Conservation (phyloP, 2,888 invertebrate species). For the Drosophila acutilabella region DNA sequence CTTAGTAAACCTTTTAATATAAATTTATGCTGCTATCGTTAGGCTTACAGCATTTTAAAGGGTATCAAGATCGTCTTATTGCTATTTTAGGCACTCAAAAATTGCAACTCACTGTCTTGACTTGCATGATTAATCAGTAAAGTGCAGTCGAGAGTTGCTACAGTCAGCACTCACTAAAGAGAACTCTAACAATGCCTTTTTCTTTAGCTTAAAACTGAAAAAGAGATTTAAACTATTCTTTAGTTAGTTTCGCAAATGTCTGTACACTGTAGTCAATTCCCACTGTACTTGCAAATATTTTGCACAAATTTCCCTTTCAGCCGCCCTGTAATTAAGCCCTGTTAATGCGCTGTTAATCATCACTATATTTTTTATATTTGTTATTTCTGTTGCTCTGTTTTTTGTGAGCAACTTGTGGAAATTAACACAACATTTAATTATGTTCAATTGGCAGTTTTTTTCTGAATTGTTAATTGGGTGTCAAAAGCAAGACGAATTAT, state of each 20-base stretch:
- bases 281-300: neutral
- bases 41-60: too few species aligned
- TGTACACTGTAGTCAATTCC: neutral
- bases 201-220: too few species aligned
- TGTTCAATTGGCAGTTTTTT: constrained; percentile 37
- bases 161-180: too few species aligned
- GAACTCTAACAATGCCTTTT: too few species aligned
- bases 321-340: constrained; percentile 9
- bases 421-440: constrained; percentile 33
- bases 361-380: neutral
- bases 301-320: neutral
- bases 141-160: too few species aligned
- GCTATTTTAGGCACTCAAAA: too few species aligned
- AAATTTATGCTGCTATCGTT: too few species aligned
- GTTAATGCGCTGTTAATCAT: constrained; percentile 15
- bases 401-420: neutral
- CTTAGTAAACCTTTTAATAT: neutral
- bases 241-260: too few species aligned
- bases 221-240: too few species aligned
- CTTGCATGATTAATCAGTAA: too few species aligned
- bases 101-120: too few species aligned
- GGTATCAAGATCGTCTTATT: too few species aligned
- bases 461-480: constrained; percentile 56
- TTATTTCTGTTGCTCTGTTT: neutral
- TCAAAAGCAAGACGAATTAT: constrained; percentile 43